phyloP scores from a whole-genome alignment of 2,113 vertebrate genomes.

The Vireo altiloquus region DNA sequence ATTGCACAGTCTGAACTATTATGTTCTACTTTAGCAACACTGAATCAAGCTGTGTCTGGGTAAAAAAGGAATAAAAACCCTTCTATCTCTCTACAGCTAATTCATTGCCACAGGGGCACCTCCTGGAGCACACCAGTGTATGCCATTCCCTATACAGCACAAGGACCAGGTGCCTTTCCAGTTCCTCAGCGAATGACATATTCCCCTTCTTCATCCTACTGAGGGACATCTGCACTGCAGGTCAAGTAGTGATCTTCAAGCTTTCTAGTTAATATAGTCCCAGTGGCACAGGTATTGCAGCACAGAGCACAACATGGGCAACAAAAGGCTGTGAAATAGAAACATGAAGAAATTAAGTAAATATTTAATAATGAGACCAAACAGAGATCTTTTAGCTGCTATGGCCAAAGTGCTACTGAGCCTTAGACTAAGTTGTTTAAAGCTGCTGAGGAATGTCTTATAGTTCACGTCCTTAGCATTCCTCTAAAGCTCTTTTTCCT shows the following conservation, averaged over 20 bases:
- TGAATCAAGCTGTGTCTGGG: background rate
- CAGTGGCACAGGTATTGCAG: background rate
- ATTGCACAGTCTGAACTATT: background rate
- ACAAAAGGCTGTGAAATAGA: background rate
- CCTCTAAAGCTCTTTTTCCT: background rate
- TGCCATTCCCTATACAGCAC: background rate
- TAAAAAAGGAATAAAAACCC: background rate
- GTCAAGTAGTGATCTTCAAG: accelerated
- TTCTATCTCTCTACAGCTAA: background rate
- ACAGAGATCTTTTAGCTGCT: background rate
- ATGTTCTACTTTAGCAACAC: background rate
- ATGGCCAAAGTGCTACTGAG: background rate
- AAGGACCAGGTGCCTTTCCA: background rate
- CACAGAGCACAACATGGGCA: background rate
- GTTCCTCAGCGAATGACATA: background rate
- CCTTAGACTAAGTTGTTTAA: background rate
- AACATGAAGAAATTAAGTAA: background rate
- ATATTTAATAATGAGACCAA: background rate
- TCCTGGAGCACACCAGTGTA: background rate
- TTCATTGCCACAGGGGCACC: background rate
- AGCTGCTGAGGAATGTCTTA: background rate
- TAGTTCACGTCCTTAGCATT: background rate
- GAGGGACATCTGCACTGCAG: background rate
- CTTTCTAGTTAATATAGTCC: background rate
- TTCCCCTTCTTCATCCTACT: background rate